Conservation (phyloP, 2,888 invertebrate genomes). For the Lysandra coridon region DNA sequence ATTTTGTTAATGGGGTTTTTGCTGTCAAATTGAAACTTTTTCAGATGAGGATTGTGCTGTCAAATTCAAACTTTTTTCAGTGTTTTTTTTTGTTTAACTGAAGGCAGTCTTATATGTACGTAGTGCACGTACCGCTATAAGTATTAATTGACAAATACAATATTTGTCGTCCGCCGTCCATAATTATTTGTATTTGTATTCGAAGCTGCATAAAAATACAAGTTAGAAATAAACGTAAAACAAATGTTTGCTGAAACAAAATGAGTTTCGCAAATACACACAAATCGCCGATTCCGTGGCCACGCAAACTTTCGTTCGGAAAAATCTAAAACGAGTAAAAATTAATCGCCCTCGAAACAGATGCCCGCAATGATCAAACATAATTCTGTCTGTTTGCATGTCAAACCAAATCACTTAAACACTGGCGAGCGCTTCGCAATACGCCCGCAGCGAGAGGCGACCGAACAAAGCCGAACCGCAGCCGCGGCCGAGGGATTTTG, state of each 20-base stretch:
- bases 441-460: conserved; percentile 43
- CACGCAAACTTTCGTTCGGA: conserved; percentile 11
- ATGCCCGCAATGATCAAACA: conserved; percentile 44
- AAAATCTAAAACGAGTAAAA: conserved; percentile 34
- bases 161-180: too few species aligned
- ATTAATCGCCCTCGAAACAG: conserved; percentile 52
- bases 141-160: too few species aligned
- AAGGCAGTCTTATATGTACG: too few species aligned
- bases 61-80: too few species aligned
- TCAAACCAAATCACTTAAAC: conserved; percentile 53
- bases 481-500: not conserved
- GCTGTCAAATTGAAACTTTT: too few species aligned
- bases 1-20: too few species aligned
- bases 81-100: too few species aligned
- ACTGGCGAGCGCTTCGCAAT: conserved; percentile 51
- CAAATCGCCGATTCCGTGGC: not conserved
- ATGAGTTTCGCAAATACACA: not conserved
- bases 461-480: conserved; percentile 41
- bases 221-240: not conserved
- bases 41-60: too few species aligned
- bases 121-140: too few species aligned
- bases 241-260: not conserved
- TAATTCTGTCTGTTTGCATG: conserved; percentile 47
- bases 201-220: too few species aligned
- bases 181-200: too few species aligned